phyloP scores from a whole-genome alignment of 2,888 invertebrate genomes.

The Muscina levida region DNA sequence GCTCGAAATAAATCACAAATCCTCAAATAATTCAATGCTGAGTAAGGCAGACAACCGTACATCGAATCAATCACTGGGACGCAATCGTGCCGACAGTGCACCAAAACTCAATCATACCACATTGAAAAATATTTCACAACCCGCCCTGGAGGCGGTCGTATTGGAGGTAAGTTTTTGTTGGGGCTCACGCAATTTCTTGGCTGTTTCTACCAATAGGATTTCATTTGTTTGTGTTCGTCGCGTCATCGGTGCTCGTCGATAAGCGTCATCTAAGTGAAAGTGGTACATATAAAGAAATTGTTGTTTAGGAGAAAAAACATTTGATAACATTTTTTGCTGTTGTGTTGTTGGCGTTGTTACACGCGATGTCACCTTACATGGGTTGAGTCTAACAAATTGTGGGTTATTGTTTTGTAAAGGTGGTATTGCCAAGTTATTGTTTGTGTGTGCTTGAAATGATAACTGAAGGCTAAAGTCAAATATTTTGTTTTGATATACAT shows the following conservation, averaged over 20 bases:
- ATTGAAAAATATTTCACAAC: conserved; percentile 84
- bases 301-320: no score
- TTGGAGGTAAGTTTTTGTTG: conserved; percentile 81
- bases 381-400: no score
- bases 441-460: no score
- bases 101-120: conserved; percentile 82
- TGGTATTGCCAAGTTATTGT: no score
- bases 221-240: not conserved
- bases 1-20: conserved; percentile 84
- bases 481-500: no score
- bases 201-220: no score
- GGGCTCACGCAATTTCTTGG: not conserved
- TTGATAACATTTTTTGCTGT: no score
- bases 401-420: no score
- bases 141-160: conserved; percentile 81
- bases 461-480: no score
- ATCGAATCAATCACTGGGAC: conserved; percentile 83
- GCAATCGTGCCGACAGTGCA: conserved; percentile 83
- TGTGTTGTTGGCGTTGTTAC: no score
- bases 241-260: not conserved
- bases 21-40: conserved; percentile 80
- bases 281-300: not conserved
- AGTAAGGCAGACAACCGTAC: conserved; percentile 80
- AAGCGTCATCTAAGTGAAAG: no score
- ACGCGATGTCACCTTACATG: no score